phyloP scores from a whole-genome alignment of 2,797 vertebrate genomes.

The Myotis daubentonii region DNA sequence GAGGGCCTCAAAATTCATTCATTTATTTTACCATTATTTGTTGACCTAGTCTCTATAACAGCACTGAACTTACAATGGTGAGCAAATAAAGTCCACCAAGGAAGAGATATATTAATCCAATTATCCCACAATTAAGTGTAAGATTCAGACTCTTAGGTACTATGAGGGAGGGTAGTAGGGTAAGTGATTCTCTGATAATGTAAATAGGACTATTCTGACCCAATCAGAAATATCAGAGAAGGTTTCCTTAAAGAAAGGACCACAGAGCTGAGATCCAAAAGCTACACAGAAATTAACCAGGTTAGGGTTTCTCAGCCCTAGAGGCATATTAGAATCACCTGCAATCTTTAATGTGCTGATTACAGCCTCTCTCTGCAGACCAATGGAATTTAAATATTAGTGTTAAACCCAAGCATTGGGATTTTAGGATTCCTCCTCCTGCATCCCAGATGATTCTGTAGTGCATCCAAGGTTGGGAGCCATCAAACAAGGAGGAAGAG shows the following conservation, averaged over 20 bases:
- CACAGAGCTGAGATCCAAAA: background rate
- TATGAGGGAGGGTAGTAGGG: background rate
- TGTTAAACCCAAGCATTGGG: background rate
- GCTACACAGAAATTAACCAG: background rate
- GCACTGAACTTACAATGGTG: background rate
- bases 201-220: background rate
- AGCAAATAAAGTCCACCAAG: background rate
- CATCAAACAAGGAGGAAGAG: background rate
- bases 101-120: background rate
- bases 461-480: background rate
- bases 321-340: background rate
- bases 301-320: background rate
- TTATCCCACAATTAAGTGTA: background rate
- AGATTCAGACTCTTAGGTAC: background rate
- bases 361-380: background rate
- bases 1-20: background rate
- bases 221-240: background rate
- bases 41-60: background rate
- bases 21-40: slow-evolving; percentile 18
- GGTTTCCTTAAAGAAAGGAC: background rate
- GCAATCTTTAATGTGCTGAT: background rate
- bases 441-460: background rate
- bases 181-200: background rate
- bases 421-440: background rate
- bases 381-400: background rate